A percentile compares a stretch with the other conserved stretches of the same genome.
These are phyloP conservation scores for Drosophila nannoptera DNA, from an alignment of 1,140 invertebrate genomes.

Conservation along the genomic window DNA sequence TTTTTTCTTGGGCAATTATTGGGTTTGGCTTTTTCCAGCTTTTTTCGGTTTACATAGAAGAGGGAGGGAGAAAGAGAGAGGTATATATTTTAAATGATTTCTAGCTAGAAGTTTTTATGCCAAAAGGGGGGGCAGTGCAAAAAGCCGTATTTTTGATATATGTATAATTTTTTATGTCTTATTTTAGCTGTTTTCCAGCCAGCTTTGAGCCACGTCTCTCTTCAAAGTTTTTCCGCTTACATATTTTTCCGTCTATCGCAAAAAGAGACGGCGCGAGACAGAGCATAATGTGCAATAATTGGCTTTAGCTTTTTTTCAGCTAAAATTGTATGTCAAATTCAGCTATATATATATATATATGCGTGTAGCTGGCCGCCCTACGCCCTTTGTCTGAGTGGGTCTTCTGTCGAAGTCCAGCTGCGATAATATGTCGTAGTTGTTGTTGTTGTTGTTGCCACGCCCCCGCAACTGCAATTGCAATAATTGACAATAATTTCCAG, in stretches of 20 bases:
- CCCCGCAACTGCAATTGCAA: slow-evolving; percentile 60
- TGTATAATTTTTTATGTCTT: not conserved
- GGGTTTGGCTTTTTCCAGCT: no score
- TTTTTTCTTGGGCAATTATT: no score
- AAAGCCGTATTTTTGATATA: no score
- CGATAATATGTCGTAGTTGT: slow-evolving; percentile 41
- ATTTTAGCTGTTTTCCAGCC: not conserved
- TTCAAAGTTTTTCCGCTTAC: no score
- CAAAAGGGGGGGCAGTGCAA: no score
- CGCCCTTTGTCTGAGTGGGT: not conserved
- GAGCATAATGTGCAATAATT: not conserved
- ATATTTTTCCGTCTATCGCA: no score
- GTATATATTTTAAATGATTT: not conserved
- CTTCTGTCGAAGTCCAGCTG: slow-evolving; percentile 1
- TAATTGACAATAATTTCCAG: slow-evolving; percentile 73
- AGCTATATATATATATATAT: slow-evolving; percentile 1
- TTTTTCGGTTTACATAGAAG: no score
- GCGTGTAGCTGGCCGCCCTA: not conserved
- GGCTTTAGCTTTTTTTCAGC: not conserved
- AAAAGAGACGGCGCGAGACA: no score
- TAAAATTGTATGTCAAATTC: not conserved
- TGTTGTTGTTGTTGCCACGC: slow-evolving; percentile 30
- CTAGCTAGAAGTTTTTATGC: no score
- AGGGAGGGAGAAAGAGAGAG: no score
- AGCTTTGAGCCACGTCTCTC: not conserved